Evolutionary conservation across 2,888 invertebrate species (phyloP).

Genomic region (Pycnomerus fuliginosus): DNA sequence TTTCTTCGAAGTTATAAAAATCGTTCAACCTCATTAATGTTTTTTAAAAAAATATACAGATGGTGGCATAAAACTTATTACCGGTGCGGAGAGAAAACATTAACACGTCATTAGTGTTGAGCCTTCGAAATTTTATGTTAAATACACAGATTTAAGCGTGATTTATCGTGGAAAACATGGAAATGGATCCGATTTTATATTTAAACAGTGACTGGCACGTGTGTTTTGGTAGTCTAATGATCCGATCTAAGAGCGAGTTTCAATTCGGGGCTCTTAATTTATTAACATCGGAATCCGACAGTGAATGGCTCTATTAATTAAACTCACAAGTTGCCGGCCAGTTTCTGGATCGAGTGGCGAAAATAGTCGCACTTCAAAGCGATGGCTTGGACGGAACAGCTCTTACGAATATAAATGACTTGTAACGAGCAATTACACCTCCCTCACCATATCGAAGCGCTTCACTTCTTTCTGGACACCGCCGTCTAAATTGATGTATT

Average conservation of each 20-base stretch:
- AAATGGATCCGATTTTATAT: no score
- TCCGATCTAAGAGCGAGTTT: no score
- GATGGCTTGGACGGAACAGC: constrained; percentile 25
- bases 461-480: constrained; percentile 34
- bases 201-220: no score
- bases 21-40: constrained; percentile 11
- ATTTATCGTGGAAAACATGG: no score
- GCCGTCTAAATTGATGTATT: no score
- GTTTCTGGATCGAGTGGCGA: constrained; percentile 21
- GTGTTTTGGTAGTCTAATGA: no score
- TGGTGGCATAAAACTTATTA: constrained; percentile 9
- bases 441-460: constrained; percentile 47
- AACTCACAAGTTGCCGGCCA: constrained; percentile 13
- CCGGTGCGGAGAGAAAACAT: constrained; percentile 16
- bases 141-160: no score
- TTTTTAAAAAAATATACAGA: constrained; percentile 15
- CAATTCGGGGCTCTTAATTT: not conserved
- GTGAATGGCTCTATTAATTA: constrained; percentile 30
- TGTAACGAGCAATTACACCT: constrained; percentile 41
- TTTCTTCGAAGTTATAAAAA: constrained; percentile 10
- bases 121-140: constrained; percentile 12
- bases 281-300: not conserved
- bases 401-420: constrained; percentile 1
- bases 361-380: constrained; percentile 38
- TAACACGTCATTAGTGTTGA: constrained; percentile 16